These are phyloP conservation scores for Paracanthobrama guichenoti DNA, from an alignment of 2,113 vertebrate species.

Conservation along the genomic window DNA sequence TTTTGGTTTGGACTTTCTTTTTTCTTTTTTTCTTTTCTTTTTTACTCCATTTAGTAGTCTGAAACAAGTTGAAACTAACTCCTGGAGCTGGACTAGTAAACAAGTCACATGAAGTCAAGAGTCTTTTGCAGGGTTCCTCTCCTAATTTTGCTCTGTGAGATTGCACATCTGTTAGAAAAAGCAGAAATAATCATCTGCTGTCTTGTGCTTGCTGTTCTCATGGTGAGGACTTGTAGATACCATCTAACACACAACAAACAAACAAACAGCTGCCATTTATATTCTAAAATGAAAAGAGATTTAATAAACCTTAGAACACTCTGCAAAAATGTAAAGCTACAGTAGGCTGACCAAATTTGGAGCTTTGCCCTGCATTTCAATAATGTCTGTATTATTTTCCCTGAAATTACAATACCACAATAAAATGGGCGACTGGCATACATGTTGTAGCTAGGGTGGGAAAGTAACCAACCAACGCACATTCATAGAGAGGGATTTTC, in stretches of 20 bases:
- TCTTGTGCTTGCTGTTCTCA: constrained; percentile 47
- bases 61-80: constrained; percentile 5
- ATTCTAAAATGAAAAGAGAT: neutral
- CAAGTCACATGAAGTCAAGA: neutral
- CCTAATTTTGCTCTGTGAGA: constrained; percentile 11
- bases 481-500: no score
- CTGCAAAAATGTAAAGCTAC: neutral
- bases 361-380: no score
- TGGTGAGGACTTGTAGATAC: constrained; percentile 41
- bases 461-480: no score
- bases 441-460: no score
- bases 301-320: neutral
- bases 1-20: neutral
- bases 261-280: constrained; percentile 40
- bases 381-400: no score
- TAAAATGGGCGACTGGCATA: no score
- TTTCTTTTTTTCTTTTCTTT: no score
- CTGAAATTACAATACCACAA: no score
- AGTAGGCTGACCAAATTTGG: no score
- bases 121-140: neutral
- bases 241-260: constrained; percentile 50
- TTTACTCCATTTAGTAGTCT: neutral
- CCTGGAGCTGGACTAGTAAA: neutral
- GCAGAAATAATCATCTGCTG: constrained; percentile 44
- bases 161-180: constrained; percentile 38